phyloP scores from a whole-genome alignment of 1,140 invertebrate genomes.

The Lineus longissimus region DNA sequence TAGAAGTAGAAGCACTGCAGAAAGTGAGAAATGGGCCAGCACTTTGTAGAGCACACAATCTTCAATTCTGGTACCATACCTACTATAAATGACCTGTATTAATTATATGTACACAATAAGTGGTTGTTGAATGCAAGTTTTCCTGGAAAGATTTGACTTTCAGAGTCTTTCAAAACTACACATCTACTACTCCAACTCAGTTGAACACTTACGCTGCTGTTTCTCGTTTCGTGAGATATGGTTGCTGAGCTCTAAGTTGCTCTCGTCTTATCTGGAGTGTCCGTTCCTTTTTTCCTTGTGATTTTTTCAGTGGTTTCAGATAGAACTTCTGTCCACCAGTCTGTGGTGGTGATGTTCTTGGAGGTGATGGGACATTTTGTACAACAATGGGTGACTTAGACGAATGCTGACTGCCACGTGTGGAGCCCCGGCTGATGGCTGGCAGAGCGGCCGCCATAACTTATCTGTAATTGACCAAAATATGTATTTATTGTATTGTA shows the following conservation, averaged over 20 bases:
- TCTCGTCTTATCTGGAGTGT: slow-evolving; percentile 25
- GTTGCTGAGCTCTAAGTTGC: slow-evolving; percentile 30
- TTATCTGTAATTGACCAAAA: slow-evolving; percentile 8
- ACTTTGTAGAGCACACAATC: no score
- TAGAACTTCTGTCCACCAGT: slow-evolving; percentile 12
- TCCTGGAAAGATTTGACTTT: no score
- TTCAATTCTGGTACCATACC: no score
- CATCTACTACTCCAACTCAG: background rate
- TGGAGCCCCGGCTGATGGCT: slow-evolving; percentile 25
- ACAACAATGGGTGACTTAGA: background rate
- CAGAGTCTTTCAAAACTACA: background rate
- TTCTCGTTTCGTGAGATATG: slow-evolving; percentile 29
- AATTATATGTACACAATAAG: no score
- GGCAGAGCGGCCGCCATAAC: slow-evolving; percentile 43
- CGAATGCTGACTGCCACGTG: background rate
- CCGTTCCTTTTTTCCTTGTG: slow-evolving; percentile 25
- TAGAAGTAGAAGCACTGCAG: no score
- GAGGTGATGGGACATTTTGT: background rate
- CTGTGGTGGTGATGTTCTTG: background rate
- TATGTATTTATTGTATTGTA: no score
- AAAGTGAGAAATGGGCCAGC: no score
- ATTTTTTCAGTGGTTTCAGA: slow-evolving; percentile 24
- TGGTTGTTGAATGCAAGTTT: no score
- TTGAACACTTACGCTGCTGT: slow-evolving; percentile 16
- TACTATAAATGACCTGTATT: no score